Evolutionary conservation across 1,140 invertebrate genomes (phyloP).

Genomic region (Glossosoma conforme): DNA sequence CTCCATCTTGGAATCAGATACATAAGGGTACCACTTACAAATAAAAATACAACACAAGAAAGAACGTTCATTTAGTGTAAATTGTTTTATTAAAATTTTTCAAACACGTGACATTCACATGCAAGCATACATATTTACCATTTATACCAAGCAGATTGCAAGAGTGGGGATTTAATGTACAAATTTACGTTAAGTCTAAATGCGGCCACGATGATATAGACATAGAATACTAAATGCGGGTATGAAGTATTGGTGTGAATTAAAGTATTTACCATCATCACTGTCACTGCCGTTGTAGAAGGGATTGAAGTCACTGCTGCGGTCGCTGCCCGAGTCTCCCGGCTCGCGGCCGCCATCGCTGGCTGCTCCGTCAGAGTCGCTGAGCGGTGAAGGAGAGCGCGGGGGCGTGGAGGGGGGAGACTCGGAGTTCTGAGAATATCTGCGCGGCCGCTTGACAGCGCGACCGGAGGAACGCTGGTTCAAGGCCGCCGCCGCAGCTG

Average conservation of each 20-base stretch:
- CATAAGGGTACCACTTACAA: too few species aligned
- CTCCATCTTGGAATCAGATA: too few species aligned
- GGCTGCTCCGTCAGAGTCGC: conserved; percentile 52
- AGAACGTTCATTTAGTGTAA: too few species aligned
- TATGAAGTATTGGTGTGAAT: too few species aligned
- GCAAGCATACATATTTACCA: too few species aligned
- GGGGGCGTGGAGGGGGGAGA: conserved; percentile 43
- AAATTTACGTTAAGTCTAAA: too few species aligned
- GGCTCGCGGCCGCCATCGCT: conserved; percentile 57
- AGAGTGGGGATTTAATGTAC: too few species aligned
- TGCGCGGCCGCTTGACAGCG: conserved; percentile 62
- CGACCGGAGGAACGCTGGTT: conserved; percentile 19
- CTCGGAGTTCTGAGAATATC: conserved; percentile 61
- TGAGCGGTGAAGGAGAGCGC: conserved; percentile 29
- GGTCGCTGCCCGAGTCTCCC: conserved; percentile 61
- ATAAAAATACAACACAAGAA: too few species aligned
- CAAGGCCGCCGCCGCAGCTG: too few species aligned
- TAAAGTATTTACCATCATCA: conserved; percentile 50
- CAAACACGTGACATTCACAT: too few species aligned
- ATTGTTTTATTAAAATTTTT: too few species aligned
- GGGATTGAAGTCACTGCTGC: conserved; percentile 81
- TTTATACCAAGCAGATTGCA: too few species aligned
- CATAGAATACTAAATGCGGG: conserved; percentile 3
- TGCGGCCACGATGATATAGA: conserved; percentile 7
- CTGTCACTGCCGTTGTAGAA: conserved; percentile 84